Conservation (phyloP, 1,140 invertebrate species). For the Apis dorsata region DNA sequence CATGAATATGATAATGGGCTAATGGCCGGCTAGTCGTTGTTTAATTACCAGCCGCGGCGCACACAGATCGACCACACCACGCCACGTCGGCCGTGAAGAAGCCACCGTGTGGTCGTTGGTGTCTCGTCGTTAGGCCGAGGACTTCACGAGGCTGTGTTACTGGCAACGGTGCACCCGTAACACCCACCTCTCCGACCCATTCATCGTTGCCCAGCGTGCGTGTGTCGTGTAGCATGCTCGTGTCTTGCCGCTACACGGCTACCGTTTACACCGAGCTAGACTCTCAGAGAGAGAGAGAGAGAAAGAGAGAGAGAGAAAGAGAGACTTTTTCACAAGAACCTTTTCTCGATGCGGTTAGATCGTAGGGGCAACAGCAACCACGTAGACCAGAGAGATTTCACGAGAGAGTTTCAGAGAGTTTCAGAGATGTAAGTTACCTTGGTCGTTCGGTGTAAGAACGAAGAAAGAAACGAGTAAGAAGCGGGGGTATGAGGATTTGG, state of each 20-base stretch:
- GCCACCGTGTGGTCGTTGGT: slow-evolving; percentile 33
- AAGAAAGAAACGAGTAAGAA: too few species aligned
- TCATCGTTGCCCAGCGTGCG: slow-evolving; percentile 59
- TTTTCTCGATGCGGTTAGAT: too few species aligned
- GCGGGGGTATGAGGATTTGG: too few species aligned
- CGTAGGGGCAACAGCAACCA: too few species aligned
- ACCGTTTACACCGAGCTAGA: slow-evolving; percentile 67
- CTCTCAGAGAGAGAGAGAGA: not conserved
- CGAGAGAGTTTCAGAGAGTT: too few species aligned
- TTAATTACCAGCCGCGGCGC: slow-evolving; percentile 76
- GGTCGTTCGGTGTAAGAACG: too few species aligned
- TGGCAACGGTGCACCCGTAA: slow-evolving; percentile 46
- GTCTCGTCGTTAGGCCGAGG: slow-evolving; percentile 19
- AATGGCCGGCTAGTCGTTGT: slow-evolving; percentile 79
- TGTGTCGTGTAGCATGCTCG: slow-evolving; percentile 55
- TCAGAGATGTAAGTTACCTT: too few species aligned
- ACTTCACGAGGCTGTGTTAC: not conserved
- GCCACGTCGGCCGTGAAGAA: slow-evolving; percentile 19
- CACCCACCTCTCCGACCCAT: slow-evolving; percentile 57
- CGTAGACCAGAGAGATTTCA: too few species aligned
- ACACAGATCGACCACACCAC: slow-evolving; percentile 48
- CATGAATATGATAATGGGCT: slow-evolving; percentile 80
- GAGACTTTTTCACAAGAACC: too few species aligned
- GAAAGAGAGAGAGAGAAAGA: too few species aligned
- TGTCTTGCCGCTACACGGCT: slow-evolving; percentile 66